Percentiles rank a stretch among this genome's conserved stretches.
Evolutionary conservation across 2,888 invertebrate species (phyloP).

Genomic region (Vannuccia rotundouncinata): DNA sequence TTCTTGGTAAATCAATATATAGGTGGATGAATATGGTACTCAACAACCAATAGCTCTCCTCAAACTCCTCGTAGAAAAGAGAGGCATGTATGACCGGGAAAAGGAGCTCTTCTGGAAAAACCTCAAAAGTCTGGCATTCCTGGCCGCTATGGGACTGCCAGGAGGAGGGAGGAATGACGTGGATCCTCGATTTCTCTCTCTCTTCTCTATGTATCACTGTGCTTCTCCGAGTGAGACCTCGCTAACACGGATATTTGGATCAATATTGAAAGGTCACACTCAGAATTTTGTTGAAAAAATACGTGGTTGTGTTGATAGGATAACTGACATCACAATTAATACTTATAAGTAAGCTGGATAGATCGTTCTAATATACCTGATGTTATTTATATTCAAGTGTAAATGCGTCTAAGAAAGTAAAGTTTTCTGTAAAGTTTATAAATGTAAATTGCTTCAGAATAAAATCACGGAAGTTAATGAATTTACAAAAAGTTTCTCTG

Average conservation of each 20-base stretch:
- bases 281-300: slow-evolving; percentile 33
- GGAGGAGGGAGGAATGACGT: slow-evolving; percentile 40
- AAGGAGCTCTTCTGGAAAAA: slow-evolving; percentile 40
- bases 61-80: slow-evolving; percentile 38
- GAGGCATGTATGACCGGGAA: slow-evolving; percentile 39
- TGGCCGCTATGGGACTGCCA: slow-evolving; percentile 40
- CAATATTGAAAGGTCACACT: slow-evolving; percentile 39
- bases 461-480: no score
- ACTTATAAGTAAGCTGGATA: slow-evolving; percentile 37
- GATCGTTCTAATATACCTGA: no score
- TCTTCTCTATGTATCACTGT: slow-evolving; percentile 39
- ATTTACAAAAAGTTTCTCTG: no score
- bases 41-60: slow-evolving; percentile 41
- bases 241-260: slow-evolving; percentile 39
- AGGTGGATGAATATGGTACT: slow-evolving; percentile 40
- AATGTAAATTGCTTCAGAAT: no score
- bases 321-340: slow-evolving; percentile 39
- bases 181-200: slow-evolving; percentile 41
- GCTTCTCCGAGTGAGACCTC: slow-evolving; percentile 32
- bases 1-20: no score
- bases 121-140: slow-evolving; percentile 38
- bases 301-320: neutral
- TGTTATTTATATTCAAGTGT: no score
- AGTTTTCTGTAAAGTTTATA: no score
- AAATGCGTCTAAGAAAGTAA: no score